Evolutionary conservation across 2,888 invertebrate species (phyloP), one percentile per base, ranked within the genome.

Genomic region (Dicyrtomina minuta): DNA sequence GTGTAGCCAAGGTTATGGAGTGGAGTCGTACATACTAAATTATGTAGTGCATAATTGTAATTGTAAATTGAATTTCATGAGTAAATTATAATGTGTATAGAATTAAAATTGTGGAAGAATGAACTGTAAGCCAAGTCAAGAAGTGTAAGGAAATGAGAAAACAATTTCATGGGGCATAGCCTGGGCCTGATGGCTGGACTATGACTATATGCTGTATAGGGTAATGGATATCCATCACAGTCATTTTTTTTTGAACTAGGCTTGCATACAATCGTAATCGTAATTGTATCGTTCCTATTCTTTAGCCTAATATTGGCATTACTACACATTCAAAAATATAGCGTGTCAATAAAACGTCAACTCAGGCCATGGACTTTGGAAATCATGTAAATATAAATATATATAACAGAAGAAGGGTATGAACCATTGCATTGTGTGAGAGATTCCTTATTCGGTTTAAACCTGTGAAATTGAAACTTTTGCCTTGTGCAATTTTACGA

Each of bases 51-150:
- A 46, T 46, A 56, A 62, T n/a, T 41, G 22, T 24, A 61, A 43
- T 62, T 64, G 64, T 64, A 64, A 64, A 64, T 64, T 64, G 51
- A 64, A 64, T 64, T 64, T 64, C 59, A 59, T 39, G 41, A 59
- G 27, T 39, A 59, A 59, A 39, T 46, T 4, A 46, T 12, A 17
- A 20, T 46, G 20, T 46, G 46, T n/a, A n/a, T n/a, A n/a, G n/a
- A n/a, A n/a, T n/a, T n/a, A n/a, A n/a, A n/a, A n/a, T n/a, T n/a
- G n/a, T 20, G 46, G 46, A 17, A 46, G 46, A 46, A 46, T n/a
- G 20, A 12, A n/a, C n/a, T 3, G 43, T 43, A 43, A 43, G 43
- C 43, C 43, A 43, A 43, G 13, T 12, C 10, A 43, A 43, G 13
- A 43, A 43, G 13, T 46, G 5, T 33, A 33, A n/a, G 33, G 33